phyloP scores from a whole-genome alignment of 2,888 invertebrate genomes.

The Macrophya alboannulata region DNA sequence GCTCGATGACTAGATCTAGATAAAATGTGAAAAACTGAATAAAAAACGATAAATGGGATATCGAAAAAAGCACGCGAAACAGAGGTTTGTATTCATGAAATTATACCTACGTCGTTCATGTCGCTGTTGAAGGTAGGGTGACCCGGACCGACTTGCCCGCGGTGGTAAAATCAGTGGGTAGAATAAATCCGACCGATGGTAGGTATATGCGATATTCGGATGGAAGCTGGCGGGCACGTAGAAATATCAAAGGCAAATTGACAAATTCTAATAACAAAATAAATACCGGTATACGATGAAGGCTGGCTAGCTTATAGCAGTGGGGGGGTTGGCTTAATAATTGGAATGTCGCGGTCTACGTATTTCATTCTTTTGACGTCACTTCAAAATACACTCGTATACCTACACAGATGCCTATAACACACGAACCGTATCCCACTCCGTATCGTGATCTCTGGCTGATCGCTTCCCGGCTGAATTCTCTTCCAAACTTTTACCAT shows the following conservation, averaged over 20 bases:
- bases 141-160: constrained; percentile 19
- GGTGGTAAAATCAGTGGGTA: constrained; percentile 29
- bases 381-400: neutral
- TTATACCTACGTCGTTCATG: neutral
- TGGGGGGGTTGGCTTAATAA: constrained; percentile 18
- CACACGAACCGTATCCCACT: neutral
- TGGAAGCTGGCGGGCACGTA: neutral
- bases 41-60: neutral
- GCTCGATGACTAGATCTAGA: neutral
- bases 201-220: neutral
- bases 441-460: neutral
- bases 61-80: neutral
- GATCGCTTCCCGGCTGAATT: neutral
- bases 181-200: constrained; percentile 17
- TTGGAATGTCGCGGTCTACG: constrained; percentile 49
- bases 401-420: neutral
- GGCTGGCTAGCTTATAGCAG: neutral
- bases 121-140: neutral
- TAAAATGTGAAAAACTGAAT: neutral
- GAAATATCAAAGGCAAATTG: constrained; percentile 45
- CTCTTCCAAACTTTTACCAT: neutral
- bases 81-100: neutral
- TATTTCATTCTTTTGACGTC: constrained; percentile 44
- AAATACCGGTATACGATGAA: constrained; percentile 14
- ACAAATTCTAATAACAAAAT: constrained; percentile 47